Evolutionary conservation across 2,113 vertebrate genomes (phyloP), one percentile per base, ranked within the genome.

Genomic region (Eonycteris spelaea): DNA sequence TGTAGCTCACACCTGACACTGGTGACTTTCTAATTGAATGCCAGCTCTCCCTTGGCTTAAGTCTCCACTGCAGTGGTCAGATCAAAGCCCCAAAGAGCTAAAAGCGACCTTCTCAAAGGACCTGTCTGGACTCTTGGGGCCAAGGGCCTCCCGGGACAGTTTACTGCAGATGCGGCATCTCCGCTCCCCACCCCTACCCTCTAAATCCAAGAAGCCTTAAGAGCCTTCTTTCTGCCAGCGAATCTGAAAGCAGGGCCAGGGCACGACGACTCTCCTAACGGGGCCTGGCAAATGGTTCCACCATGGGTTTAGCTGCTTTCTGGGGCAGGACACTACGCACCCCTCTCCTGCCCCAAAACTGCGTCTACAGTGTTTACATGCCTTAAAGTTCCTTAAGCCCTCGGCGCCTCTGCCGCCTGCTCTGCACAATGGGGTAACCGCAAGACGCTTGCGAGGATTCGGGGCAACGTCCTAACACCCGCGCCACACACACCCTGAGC

Each of bases 341-440:
- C 2, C 10, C 7, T 43, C 13, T 6, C 12, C 5, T 2, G 6
- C 5, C 2, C 10, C n/a, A 40, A n/a, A 70, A 89, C 35, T n/a
- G n/a, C 40, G 21, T 79, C 10, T 24, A 33, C 59, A 38, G n/a
- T 26, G 10, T 78, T 74, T 9, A 3, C 61, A 16, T 11, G 33
- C 84, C 65, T 33, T 40, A 14, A 51, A 53, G 24, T 74, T 26
- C 59, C 14, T 45, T 67, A 45, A 28, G 30, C n/a, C 74, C 14
- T 75, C 38, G n/a, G 53, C 26, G 48, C 21, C 40, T 77, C 53
- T 38, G 8, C 9, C 35, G 48, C 55, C 38, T 53, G 40, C 45
- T 48, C 35, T 53, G 55, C 59, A 79, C 91, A 78, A 21, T 16
- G 55, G 48, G 48, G 48, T 28, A 30, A 45, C 0, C 38, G 75